These are phyloP conservation scores for Philopotamus ludificatus DNA, from an alignment of 1,140 invertebrate genomes.

Conservation along the genomic window DNA sequence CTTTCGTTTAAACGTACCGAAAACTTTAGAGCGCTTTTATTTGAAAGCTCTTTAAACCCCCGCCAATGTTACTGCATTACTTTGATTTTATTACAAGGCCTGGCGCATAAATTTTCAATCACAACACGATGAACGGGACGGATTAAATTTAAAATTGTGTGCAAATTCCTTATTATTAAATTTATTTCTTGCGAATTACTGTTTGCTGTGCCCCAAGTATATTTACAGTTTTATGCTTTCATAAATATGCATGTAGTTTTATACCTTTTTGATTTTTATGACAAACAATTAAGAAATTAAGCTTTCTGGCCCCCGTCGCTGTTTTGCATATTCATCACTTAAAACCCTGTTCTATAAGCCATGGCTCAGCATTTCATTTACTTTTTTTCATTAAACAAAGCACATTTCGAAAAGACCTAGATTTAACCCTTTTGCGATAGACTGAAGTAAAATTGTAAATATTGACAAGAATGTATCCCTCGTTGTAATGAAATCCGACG, in stretches of 20 bases:
- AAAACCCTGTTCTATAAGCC: slow-evolving; percentile 6
- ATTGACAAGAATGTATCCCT: not conserved
- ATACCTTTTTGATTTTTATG: not conserved
- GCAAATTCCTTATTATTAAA: too few species aligned
- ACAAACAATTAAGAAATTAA: slow-evolving; percentile 10
- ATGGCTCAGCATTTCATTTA: not conserved
- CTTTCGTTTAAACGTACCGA: not conserved
- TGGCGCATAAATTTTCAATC: not conserved
- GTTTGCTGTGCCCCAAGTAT: too few species aligned
- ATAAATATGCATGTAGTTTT: not conserved
- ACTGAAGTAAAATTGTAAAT: too few species aligned
- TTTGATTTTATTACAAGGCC: not conserved
- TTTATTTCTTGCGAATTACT: too few species aligned
- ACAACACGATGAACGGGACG: too few species aligned
- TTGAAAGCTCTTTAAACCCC: not conserved
- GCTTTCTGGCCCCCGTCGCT: not conserved
- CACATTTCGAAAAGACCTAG: not conserved
- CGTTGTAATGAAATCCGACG: too few species aligned
- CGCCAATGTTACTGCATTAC: not conserved
- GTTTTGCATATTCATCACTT: slow-evolving; percentile 7
- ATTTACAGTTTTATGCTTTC: too few species aligned
- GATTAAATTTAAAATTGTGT: too few species aligned
- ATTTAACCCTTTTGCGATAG: too few species aligned
- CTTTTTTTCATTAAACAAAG: not conserved
- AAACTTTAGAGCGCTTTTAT: not conserved